phyloP scores from a whole-genome alignment of 2,797 vertebrate genomes.

The Lycodopsis pacificus region DNA sequence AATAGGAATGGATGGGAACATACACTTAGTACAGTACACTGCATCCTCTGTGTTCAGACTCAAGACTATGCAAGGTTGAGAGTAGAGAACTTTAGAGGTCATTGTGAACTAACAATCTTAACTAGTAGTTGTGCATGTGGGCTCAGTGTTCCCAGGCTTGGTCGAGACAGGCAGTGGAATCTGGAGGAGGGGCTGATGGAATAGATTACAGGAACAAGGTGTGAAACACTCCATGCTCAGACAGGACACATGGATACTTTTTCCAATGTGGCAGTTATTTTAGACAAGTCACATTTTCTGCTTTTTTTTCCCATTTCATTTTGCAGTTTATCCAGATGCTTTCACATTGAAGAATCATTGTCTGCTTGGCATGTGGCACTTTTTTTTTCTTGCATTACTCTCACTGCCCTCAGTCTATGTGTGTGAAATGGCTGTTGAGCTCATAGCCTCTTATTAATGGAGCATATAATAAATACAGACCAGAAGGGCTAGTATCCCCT shows the following conservation, averaged over 20 bases:
- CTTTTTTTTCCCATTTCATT: slow-evolving; percentile 35
- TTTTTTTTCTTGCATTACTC: slow-evolving; percentile 58
- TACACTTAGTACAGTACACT: slow-evolving; percentile 37
- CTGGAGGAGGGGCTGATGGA: slow-evolving; percentile 58
- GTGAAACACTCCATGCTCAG: slow-evolving; percentile 63
- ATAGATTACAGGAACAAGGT: slow-evolving; percentile 65
- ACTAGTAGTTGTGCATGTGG: slow-evolving; percentile 52
- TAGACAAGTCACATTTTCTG: slow-evolving; percentile 36
- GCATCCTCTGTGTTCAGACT: slow-evolving; percentile 37
- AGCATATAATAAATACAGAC: slow-evolving; percentile 81
- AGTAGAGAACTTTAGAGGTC: slow-evolving; percentile 59
- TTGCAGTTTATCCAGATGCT: slow-evolving; percentile 57
- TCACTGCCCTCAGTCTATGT: slow-evolving; percentile 70
- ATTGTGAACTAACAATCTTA: slow-evolving; percentile 50
- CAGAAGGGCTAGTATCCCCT: slow-evolving; percentile 75
- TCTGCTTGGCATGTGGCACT: slow-evolving; percentile 67
- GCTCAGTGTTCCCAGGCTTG: slow-evolving; percentile 59
- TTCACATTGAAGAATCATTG: slow-evolving; percentile 61
- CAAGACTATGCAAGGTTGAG: slow-evolving; percentile 36
- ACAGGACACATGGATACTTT: slow-evolving; percentile 47
- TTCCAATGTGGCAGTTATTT: slow-evolving; percentile 41
- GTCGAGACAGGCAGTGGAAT: slow-evolving; percentile 66
- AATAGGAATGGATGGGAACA: slow-evolving; percentile 63
- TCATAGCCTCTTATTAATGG: slow-evolving; percentile 80
- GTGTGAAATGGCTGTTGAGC: slow-evolving; percentile 77